phyloP scores from a whole-genome alignment of 1,140 invertebrate species.

The Micrasema minimum region DNA sequence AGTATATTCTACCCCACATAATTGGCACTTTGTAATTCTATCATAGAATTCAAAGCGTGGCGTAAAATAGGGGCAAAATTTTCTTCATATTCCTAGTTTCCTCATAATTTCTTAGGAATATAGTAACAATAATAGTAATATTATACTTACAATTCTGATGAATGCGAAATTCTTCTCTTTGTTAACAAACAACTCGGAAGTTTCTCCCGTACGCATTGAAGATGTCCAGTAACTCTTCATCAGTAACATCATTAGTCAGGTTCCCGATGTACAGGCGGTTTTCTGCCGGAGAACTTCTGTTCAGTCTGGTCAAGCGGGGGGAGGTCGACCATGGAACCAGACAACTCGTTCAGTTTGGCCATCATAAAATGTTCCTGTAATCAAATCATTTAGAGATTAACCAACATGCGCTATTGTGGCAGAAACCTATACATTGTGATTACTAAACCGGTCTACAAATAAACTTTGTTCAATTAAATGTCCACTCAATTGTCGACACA shows the following conservation, averaged over 20 bases:
- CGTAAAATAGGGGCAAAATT: constrained; percentile 42
- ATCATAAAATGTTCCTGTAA: constrained; percentile 70
- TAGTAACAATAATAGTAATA: neutral
- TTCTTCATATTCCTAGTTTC: no score
- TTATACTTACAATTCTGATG: constrained; percentile 84
- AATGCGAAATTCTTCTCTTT: constrained; percentile 98
- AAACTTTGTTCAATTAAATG: neutral
- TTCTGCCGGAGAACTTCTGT: constrained; percentile 89
- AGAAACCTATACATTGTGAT: neutral
- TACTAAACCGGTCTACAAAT: neutral
- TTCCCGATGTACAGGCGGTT: constrained; percentile 96
- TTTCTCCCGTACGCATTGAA: constrained; percentile 87
- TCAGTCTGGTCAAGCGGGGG: constrained; percentile 76
- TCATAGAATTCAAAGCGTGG: constrained; percentile 46
- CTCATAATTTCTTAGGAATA: neutral
- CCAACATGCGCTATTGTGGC: neutral
- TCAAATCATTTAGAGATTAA: neutral
- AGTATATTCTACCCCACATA: constrained; percentile 46
- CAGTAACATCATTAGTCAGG: constrained; percentile 85
- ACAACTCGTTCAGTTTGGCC: constrained; percentile 74
- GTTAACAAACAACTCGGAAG: constrained; percentile 93
- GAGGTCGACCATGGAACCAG: constrained; percentile 78
- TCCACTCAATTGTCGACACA: constrained; percentile 2
- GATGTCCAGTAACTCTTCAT: constrained; percentile 88
- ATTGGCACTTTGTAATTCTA: constrained; percentile 49